Percentiles rank a stretch among this genome's conserved stretches.
Conservation (phyloP, 2,888 invertebrate species). For the Sympetrum striolatum region DNA sequence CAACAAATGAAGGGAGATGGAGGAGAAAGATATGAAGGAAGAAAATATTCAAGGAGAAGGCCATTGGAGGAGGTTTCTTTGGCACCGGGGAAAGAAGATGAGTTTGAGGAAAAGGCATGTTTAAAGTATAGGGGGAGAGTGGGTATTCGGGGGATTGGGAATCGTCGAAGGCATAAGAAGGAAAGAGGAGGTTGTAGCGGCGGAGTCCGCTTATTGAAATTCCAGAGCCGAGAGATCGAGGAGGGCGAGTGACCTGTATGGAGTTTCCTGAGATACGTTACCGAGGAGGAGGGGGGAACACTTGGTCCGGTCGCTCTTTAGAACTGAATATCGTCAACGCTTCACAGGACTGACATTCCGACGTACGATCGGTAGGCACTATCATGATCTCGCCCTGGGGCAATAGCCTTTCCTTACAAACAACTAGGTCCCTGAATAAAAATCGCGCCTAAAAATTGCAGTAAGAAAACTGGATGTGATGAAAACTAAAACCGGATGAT, state of each 20-base stretch:
- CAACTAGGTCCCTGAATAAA: no score
- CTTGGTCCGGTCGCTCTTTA: background rate
- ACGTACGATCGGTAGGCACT: no score
- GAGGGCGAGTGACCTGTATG: background rate
- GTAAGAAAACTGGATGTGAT: no score
- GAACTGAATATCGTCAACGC: no score
- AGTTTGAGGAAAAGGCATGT: background rate
- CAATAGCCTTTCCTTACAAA: no score
- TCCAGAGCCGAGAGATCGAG: background rate
- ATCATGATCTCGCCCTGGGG: no score
- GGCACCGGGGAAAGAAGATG: background rate
- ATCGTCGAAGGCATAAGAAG: background rate
- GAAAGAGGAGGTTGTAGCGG: constrained; percentile 2
- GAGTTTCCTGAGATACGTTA: background rate
- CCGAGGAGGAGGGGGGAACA: background rate
- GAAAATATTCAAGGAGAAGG: background rate
- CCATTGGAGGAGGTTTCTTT: background rate
- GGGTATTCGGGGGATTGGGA: background rate
- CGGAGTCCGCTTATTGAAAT: constrained; percentile 39
- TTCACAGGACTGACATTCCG: no score
- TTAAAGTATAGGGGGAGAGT: background rate
- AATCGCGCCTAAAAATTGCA: no score
- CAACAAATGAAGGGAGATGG: no score
- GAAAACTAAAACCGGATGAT: no score
- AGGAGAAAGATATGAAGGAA: background rate